These are phyloP conservation scores for Chiloscyllium plagiosum DNA, from an alignment of 2,113 vertebrate species.

Conservation along the genomic window DNA sequence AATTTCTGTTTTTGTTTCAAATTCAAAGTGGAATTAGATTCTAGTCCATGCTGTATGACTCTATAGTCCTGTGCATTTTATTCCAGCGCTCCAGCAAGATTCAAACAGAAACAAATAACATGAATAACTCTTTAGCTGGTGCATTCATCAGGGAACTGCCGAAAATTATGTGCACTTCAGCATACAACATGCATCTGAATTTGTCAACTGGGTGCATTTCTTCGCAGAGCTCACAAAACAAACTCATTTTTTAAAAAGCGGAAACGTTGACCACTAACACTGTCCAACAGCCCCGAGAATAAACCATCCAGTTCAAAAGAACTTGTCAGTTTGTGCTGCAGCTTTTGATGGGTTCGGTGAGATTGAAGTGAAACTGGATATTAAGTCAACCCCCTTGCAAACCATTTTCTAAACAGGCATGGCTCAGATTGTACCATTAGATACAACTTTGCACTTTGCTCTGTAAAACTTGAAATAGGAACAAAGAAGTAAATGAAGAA, in stretches of 20 bases:
- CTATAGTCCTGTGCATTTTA: neutral
- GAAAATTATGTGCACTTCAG: neutral
- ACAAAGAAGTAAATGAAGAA: neutral
- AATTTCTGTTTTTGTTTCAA: too few relatives aligned
- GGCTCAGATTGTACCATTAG: neutral
- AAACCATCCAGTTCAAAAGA: neutral
- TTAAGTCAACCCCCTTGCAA: neutral
- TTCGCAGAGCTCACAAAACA: neutral
- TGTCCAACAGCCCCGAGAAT: neutral
- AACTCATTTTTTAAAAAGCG: neutral
- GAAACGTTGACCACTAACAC: neutral
- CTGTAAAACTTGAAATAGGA: slow-evolving; percentile 13
- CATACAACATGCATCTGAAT: slow-evolving; percentile 9
- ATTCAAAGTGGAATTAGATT: neutral
- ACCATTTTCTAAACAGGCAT: neutral
- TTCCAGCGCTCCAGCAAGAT: neutral
- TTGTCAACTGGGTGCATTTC: neutral
- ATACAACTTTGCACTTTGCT: neutral
- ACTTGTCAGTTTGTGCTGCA: neutral
- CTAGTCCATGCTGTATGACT: neutral
- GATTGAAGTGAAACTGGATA: neutral
- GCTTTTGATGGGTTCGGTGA: neutral
- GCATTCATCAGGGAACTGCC: neutral
- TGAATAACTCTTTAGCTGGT: neutral
- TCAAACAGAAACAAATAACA: neutral